Evolutionary conservation across 2,888 invertebrate genomes (phyloP).

Genomic region (Chrysolina americana): DNA sequence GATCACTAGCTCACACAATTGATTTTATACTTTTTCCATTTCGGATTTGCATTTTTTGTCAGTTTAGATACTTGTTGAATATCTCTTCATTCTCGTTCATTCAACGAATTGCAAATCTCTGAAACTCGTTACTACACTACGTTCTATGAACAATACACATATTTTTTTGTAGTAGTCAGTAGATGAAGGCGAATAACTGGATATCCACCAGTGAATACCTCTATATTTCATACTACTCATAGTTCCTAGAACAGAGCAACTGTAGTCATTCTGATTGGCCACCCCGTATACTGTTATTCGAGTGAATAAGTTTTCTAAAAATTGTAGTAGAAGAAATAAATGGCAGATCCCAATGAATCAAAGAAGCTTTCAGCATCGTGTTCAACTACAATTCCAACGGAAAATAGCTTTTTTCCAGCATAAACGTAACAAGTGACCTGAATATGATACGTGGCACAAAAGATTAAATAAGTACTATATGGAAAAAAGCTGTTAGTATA

Average conservation of each 20-base stretch:
- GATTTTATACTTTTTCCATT: too few species aligned
- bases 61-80: too few species aligned
- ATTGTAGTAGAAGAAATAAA: not conserved
- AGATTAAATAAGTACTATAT: constrained; percentile 30
- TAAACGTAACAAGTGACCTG: not conserved
- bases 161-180: too few species aligned
- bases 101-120: too few species aligned
- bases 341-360: not conserved
- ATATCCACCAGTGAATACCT: too few species aligned
- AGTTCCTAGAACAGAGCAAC: not conserved
- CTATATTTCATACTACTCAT: too few species aligned
- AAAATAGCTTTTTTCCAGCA: not conserved
- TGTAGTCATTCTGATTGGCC: not conserved
- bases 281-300: not conserved
- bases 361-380: not conserved
- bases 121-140: too few species aligned
- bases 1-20: too few species aligned
- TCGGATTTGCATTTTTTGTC: too few species aligned
- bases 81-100: too few species aligned
- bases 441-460: constrained; percentile 28
- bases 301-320: not conserved
- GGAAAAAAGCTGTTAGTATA: constrained; percentile 41
- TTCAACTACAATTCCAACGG: not conserved
- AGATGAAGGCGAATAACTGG: too few species aligned
- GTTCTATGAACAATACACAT: too few species aligned